Conservation (phyloP, 2,797 vertebrate species). For the Sus cebifrons region DNA sequence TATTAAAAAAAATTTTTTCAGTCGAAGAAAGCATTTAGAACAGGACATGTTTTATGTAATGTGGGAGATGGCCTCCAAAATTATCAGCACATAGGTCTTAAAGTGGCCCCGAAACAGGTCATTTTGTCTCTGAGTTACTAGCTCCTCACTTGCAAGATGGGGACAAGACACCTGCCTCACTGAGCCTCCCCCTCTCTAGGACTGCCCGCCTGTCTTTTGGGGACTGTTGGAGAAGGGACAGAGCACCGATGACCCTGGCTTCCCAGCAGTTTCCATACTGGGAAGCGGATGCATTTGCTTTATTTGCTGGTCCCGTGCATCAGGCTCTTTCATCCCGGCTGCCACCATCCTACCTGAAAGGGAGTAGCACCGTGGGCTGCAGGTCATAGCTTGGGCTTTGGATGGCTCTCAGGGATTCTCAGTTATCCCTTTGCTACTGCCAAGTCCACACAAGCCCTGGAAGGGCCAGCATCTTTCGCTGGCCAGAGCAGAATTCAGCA, state of each 20-base stretch:
- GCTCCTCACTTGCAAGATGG: not conserved
- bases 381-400: constrained; percentile 33
- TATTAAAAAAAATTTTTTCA: constrained; percentile 10
- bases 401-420: constrained; percentile 63
- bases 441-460: not conserved
- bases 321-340: not conserved
- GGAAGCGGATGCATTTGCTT: not conserved
- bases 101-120: not conserved
- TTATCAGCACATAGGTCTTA: not conserved
- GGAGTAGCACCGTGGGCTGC: not conserved
- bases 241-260: not conserved
- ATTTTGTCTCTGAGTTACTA: not conserved
- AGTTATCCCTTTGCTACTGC: constrained; percentile 68
- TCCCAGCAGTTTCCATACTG: not conserved
- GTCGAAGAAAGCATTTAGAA: not conserved
- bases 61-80: not conserved
- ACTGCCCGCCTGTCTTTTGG: not conserved
- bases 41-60: not conserved
- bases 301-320: too few relatives aligned
- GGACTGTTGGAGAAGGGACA: not conserved
- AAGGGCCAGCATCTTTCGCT: not conserved
- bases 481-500: not conserved
- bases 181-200: not conserved
- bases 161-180: not conserved
- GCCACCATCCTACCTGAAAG: not conserved